Conservation (phyloP, 2,113 vertebrate genomes). For the Trachemys scripta region DNA sequence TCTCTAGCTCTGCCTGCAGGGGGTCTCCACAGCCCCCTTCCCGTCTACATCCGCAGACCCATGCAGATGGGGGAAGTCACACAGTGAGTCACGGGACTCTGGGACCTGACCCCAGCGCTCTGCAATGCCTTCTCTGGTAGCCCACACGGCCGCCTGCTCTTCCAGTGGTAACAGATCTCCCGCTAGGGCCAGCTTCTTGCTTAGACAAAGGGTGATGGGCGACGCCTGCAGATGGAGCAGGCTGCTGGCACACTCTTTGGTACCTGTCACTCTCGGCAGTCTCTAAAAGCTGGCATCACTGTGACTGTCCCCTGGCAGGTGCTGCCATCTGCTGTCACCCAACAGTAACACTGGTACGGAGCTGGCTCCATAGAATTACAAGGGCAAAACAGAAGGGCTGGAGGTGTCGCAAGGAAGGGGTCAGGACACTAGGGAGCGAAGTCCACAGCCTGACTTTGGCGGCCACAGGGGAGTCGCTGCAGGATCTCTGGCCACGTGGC, state of each 20-base stretch:
- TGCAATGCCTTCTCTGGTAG: too few species aligned
- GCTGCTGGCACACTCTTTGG: background rate
- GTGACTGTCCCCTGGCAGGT: background rate
- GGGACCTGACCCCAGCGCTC: too few species aligned
- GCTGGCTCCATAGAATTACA: background rate
- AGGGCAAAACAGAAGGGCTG: background rate
- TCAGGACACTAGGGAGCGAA: too few species aligned
- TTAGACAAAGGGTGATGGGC: background rate
- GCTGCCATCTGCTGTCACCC: background rate
- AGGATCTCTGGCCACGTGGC: background rate
- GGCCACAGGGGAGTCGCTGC: too few species aligned
- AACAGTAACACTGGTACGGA: background rate
- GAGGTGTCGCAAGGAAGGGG: too few species aligned
- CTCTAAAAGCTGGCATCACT: background rate
- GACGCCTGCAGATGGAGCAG: background rate
- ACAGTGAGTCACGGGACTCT: too few species aligned
- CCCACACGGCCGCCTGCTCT: too few species aligned
- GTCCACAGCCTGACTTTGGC: background rate
- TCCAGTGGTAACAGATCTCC: background rate
- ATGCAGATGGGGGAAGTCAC: too few species aligned
- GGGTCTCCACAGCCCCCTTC: too few species aligned
- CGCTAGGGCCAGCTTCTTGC: background rate
- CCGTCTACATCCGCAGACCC: too few species aligned
- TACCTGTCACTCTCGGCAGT: background rate
- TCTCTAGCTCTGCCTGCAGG: too few species aligned